Evolutionary conservation across 2,797 vertebrate species (phyloP), one percentile per base, ranked within the genome.

Genomic region (Hydrolagus colliei): DNA sequence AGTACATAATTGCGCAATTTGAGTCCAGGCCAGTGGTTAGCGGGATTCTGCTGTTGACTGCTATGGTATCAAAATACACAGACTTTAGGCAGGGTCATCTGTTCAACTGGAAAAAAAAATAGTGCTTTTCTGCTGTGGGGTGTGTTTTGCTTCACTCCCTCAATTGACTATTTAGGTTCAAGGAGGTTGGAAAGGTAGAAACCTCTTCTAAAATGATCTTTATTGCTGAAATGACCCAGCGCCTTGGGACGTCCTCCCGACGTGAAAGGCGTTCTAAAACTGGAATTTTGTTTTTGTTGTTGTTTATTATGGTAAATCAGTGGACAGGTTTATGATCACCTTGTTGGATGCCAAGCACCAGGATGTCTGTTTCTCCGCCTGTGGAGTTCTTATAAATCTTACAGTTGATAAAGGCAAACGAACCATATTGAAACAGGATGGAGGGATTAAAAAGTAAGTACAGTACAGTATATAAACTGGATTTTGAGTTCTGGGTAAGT

Each of bases 311-410:
- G 18, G 73, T 85, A 82, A 87, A 85, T 77, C 90, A 99, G 98
- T 97, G n/a, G 90, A 98, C 93, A 96, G 91, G 91, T 97, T 98
- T 87, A 74, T 95, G 87, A 93, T 97, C 74, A 91, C 95, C 1
- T 92, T 99, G 87, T 93, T 99, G 61, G 97, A 97, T 91, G 95
- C 96, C 20, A 96, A 95, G 91, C 95, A 94, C 87, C 90, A 93
- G 11, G 96, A 98, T 32, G 89, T 98, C 89, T 99, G 98, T 89
- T 97, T 96, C 89, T 96, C 95, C 61, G 96, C 97, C 88, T 98
- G 96, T 84, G 98, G 97, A 65, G 96, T 99, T 88, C 95, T 99
- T 88, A 96, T 96, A 86, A 99, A 99, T 90, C 94, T 99, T 91
- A 95, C 96, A 6, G 91, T 93, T 88, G 95, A 98, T 87, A 91